These are phyloP conservation scores for Suncus etruscus DNA, from an alignment of 2,113 vertebrate species.

Conservation along the genomic window DNA sequence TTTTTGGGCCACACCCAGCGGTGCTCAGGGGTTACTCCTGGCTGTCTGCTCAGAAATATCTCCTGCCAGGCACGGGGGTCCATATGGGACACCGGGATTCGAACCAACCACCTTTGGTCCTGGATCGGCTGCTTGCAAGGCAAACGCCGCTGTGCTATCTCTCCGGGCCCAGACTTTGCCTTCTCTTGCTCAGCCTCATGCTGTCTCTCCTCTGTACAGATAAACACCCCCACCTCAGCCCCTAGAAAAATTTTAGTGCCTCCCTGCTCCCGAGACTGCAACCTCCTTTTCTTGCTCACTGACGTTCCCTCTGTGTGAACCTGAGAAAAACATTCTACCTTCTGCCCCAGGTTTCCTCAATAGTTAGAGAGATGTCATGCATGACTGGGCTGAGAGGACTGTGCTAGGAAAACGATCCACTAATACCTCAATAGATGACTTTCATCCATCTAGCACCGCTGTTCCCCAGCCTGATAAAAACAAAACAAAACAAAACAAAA, in stretches of 20 bases:
- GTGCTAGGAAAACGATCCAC: background rate
- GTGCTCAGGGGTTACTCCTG: no score
- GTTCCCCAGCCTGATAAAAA: background rate
- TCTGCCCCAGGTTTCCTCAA: background rate
- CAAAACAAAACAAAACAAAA: no score
- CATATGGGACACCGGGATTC: no score
- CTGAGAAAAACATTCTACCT: background rate
- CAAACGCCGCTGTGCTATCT: no score
- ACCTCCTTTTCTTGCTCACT: background rate
- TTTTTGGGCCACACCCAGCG: no score
- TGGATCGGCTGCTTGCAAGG: no score
- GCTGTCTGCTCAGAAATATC: no score
- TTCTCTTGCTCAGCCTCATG: background rate
- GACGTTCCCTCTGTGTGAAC: background rate
- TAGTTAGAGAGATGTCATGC: background rate
- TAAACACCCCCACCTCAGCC: no score
- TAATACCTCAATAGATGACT: conserved; percentile 5
- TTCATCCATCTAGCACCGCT: background rate
- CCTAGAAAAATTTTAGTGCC: background rate
- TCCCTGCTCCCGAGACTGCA: background rate
- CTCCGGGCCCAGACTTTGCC: no score
- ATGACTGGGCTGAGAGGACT: conserved; percentile 32
- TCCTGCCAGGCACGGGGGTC: no score
- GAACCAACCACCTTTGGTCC: no score
- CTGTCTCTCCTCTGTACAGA: background rate